Conservation (phyloP, 1,140 invertebrate genomes). For the Papilio aristodemus region DNA sequence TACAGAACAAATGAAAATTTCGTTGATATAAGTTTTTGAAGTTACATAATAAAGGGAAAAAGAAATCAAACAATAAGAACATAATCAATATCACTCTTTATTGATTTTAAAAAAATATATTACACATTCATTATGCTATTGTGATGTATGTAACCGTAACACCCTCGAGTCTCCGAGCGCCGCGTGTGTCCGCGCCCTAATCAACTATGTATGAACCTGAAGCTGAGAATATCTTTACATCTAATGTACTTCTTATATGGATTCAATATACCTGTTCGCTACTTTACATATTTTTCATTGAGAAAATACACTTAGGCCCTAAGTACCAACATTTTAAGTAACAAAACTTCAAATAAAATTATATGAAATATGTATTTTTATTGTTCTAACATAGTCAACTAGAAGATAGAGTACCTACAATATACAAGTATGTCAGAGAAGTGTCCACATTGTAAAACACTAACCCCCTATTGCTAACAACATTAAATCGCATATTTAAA, state of each 20-base stretch:
- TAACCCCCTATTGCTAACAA: constrained; percentile 39
- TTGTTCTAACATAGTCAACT: constrained; percentile 42
- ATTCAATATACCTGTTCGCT: constrained; percentile 39
- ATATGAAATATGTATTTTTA: constrained; percentile 46
- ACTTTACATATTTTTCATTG: constrained; percentile 7
- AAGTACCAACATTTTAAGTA: constrained; percentile 64
- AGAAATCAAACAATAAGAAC: constrained; percentile 37
- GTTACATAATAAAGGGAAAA: not conserved
- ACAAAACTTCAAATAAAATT: constrained; percentile 46
- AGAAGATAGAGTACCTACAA: constrained; percentile 46
- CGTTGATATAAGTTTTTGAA: not conserved
- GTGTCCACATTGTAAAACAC: constrained; percentile 39
- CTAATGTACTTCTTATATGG: constrained; percentile 57
- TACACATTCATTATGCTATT: constrained; percentile 72
- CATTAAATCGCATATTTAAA: constrained; percentile 36
- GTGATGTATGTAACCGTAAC: constrained; percentile 69
- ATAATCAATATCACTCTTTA: constrained; percentile 77
- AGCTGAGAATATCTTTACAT: constrained; percentile 64
- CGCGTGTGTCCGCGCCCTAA: constrained; percentile 29
- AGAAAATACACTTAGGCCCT: constrained; percentile 58
- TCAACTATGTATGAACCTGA: constrained; percentile 52
- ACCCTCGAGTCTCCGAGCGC: constrained; percentile 47
- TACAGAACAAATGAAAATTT: too few species aligned
- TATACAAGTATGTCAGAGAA: constrained; percentile 45
- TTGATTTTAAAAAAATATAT: constrained; percentile 80